Percentiles rank a stretch among this genome's conserved stretches.
Evolutionary conservation across 2,888 invertebrate species (phyloP).

Genomic region (Barypeithes pellucidus): DNA sequence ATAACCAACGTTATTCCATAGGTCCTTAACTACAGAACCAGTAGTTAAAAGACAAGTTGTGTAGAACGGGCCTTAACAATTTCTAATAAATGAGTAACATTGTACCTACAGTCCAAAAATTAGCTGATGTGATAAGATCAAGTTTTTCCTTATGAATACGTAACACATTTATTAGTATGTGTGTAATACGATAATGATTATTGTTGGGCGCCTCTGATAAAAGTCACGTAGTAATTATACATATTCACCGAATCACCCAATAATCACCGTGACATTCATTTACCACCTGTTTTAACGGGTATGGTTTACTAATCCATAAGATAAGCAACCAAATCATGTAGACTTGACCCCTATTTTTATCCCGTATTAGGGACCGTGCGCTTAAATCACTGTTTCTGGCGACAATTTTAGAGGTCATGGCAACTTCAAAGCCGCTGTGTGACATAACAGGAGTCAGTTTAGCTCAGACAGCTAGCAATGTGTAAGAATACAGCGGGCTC

Average conservation of each 20-base stretch:
- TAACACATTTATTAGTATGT: slow-evolving; percentile 24
- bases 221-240: slow-evolving; percentile 31
- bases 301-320: slow-evolving; percentile 2
- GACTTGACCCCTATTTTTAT: slow-evolving; percentile 14
- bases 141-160: neutral
- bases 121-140: neutral
- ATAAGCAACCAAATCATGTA: slow-evolving; percentile 7
- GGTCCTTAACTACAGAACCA: too few species aligned
- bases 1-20: too few species aligned
- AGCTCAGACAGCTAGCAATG: too few species aligned
- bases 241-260: slow-evolving; percentile 1
- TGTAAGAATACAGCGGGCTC: too few species aligned
- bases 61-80: too few species aligned
- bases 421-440: too few species aligned
- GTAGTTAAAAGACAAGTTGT: too few species aligned
- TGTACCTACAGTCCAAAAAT: neutral
- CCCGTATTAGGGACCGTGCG: neutral
- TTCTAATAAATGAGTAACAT: too few species aligned
- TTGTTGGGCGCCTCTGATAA: slow-evolving; percentile 22
- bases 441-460: too few species aligned
- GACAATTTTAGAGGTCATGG: neutral
- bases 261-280: slow-evolving; percentile 9
- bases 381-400: neutral
- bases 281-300: slow-evolving; percentile 15
- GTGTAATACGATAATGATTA: slow-evolving; percentile 9